These are phyloP conservation scores for Danio kyathit DNA, from an alignment of 2,797 vertebrate genomes.

Conservation along the genomic window DNA sequence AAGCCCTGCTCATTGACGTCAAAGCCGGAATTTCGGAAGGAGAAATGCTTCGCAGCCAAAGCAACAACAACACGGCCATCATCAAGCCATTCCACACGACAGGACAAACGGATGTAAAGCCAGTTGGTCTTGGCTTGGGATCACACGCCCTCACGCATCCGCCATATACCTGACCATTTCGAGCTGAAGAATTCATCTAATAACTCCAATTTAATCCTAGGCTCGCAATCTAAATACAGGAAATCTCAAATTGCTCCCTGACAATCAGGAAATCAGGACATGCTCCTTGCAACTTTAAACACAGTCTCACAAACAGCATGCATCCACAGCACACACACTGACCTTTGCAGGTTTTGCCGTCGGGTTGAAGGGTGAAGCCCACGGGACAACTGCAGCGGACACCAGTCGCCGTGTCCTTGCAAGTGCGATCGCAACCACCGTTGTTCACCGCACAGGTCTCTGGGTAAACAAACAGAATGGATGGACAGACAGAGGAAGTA, in stretches of 20 bases:
- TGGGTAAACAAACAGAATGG: constrained; percentile 72
- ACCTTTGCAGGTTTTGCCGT: constrained; percentile 99
- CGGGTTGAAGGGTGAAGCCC: constrained; percentile 95
- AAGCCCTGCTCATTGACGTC: constrained; percentile 67
- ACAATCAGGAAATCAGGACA: constrained; percentile 52
- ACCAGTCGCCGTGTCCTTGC: constrained; percentile 96
- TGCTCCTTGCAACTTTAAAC: constrained; percentile 46
- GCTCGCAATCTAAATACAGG: constrained; percentile 63
- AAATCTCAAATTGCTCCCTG: constrained; percentile 61
- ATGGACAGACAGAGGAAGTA: constrained; percentile 41
- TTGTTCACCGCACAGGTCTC: constrained; percentile 99
- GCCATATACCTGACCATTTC: constrained; percentile 50
- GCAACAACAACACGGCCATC: constrained; percentile 60
- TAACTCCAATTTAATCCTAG: constrained; percentile 55
- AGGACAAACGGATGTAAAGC: constrained; percentile 49
- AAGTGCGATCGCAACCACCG: constrained; percentile 95
- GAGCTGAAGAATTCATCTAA: constrained; percentile 45
- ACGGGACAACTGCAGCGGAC: constrained; percentile 97
- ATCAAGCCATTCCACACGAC: constrained; percentile 48
- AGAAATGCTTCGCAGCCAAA: constrained; percentile 62
- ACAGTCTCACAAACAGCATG: constrained; percentile 41
- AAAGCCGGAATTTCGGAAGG: constrained; percentile 60
- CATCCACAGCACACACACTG: constrained; percentile 66
- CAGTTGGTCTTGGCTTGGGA: constrained; percentile 66
- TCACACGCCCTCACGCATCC: constrained; percentile 57